Evolutionary conservation across 1,140 invertebrate species (phyloP).

Genomic region (Drosophila guanche): DNA sequence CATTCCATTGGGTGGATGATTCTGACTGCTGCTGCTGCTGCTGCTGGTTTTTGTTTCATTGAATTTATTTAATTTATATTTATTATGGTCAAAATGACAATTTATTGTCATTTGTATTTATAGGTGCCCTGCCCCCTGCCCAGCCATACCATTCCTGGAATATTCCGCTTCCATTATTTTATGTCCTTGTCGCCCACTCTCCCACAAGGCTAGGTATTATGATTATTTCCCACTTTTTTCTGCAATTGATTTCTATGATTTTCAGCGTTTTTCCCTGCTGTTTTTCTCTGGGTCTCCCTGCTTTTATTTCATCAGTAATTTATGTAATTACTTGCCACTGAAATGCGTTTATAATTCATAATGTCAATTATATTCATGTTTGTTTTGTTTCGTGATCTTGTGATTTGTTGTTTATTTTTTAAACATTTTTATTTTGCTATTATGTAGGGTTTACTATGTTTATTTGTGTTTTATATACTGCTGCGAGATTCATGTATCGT

Average conservation of each 20-base stretch:
- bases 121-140: conserved; percentile 17
- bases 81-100: conserved; percentile 64
- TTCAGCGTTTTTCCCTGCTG: neutral
- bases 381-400: conserved; percentile 30
- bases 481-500: neutral
- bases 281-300: conserved; percentile 7
- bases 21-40: neutral
- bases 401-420: conserved; percentile 21
- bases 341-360: conserved; percentile 49
- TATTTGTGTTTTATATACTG: conserved; percentile 1
- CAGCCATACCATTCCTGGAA: conserved; percentile 17
- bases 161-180: conserved; percentile 17
- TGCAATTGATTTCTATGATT: conserved; percentile 38
- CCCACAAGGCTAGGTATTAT: conserved; percentile 5
- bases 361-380: conserved; percentile 23
- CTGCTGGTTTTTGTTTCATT: conserved; percentile 50
- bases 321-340: conserved; percentile 50
- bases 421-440: conserved; percentile 4
- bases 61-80: conserved; percentile 70
- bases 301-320: conserved; percentile 26
- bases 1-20: conserved; percentile 11
- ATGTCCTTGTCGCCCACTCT: conserved; percentile 5
- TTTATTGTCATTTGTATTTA: conserved; percentile 76
- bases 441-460: neutral
- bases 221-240: conserved; percentile 44